phyloP scores from a whole-genome alignment of 35 echinoderm and acorn worm species.

The Anneissia japonica region DNA sequence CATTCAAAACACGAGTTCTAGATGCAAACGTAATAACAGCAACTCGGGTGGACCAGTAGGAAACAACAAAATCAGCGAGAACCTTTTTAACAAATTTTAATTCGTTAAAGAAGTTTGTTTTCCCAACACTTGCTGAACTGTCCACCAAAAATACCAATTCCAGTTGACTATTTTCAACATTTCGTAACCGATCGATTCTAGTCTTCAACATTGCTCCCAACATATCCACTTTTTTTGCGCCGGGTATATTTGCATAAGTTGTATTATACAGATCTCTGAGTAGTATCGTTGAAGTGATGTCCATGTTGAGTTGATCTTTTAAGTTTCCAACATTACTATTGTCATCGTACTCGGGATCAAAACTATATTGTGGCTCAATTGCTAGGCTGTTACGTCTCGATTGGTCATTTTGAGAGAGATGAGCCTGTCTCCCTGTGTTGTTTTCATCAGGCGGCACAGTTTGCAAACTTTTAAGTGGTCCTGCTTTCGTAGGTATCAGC shows the following conservation, averaged over 20 bases:
- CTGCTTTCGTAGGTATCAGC: neutral
- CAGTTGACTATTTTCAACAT: slow-evolving; percentile 46
- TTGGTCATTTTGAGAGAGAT: neutral
- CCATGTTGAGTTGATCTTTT: neutral
- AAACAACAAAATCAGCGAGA: slow-evolving; percentile 70
- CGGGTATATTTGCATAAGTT: neutral
- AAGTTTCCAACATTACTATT: neutral
- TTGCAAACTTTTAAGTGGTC: neutral
- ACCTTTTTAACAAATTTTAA: slow-evolving; percentile 93
- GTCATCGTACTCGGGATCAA: neutral
- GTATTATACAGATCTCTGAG: neutral
- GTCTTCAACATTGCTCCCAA: slow-evolving; percentile 62
- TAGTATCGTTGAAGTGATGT: neutral
- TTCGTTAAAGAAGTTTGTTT: slow-evolving; percentile 91
- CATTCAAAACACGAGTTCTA: slow-evolving; percentile 50
- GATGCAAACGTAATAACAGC: slow-evolving; percentile 80
- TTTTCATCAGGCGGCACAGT: neutral
- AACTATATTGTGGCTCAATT: neutral
- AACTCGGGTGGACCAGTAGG: slow-evolving; percentile 59
- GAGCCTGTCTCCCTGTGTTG: neutral
- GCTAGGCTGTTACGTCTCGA: neutral
- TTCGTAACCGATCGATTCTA: slow-evolving; percentile 63
- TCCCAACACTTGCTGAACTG: slow-evolving; percentile 86
- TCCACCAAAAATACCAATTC: slow-evolving; percentile 92
- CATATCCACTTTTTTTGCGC: slow-evolving; percentile 9